Evolutionary conservation across 2,888 invertebrate genomes (phyloP).

Genomic region (Baccha elongata): DNA sequence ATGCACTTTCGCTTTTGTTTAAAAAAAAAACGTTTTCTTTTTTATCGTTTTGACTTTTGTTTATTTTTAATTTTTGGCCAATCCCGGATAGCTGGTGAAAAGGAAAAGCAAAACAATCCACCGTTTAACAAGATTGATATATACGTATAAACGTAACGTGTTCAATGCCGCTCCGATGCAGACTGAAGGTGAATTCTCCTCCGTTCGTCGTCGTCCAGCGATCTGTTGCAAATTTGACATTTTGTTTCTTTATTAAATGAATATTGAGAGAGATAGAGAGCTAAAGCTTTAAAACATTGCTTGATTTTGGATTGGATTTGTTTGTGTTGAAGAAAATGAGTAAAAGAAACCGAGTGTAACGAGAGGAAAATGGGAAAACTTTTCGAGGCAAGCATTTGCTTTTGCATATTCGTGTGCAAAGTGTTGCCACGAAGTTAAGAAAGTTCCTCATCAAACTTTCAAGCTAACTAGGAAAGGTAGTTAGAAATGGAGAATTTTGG

Average conservation of each 20-base stretch:
- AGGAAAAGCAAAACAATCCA: conserved; percentile 2
- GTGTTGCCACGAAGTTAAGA: too few species aligned
- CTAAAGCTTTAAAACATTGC: conserved; percentile 10
- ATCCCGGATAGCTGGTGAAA: conserved; percentile 37
- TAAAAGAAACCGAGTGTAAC: conserved; percentile 21
- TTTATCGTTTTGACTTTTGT: conserved; percentile 38
- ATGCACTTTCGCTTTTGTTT: conserved; percentile 67
- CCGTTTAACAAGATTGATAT: conserved; percentile 17
- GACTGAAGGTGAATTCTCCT: conserved; percentile 72
- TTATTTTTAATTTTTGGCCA: conserved; percentile 43
- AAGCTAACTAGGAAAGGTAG: too few species aligned
- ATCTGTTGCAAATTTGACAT: conserved; percentile 70
- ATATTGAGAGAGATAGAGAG: conserved; percentile 16
- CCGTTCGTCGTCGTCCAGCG: conserved; percentile 56
- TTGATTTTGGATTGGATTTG: background rate
- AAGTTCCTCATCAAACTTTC: too few species aligned
- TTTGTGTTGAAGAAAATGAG: conserved; percentile 1
- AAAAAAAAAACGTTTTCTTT: conserved; percentile 9
- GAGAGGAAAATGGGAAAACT: conserved; percentile 54
- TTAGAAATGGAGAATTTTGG: too few species aligned
- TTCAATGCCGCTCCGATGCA: conserved; percentile 73
- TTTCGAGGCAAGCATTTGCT: conserved; percentile 64
- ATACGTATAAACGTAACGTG: conserved; percentile 46
- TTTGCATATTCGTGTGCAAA: too few species aligned
- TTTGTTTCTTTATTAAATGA: conserved; percentile 18